Conservation (phyloP, 2,888 invertebrate species). For the Mythimna pallens region DNA sequence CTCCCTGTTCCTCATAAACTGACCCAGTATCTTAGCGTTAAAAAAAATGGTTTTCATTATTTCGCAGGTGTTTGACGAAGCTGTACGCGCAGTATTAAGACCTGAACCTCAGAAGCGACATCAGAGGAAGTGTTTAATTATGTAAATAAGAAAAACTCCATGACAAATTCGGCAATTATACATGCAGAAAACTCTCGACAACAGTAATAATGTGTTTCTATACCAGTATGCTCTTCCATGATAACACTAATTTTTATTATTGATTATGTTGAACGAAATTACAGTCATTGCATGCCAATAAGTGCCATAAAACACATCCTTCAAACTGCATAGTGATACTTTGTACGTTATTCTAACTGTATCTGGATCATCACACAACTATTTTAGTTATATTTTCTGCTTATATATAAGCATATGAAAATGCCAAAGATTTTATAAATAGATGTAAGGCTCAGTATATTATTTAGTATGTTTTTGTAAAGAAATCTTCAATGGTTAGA, state of each 20-base stretch:
- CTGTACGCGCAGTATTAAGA: conserved; percentile 98
- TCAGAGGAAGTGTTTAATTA: conserved; percentile 97
- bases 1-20: too few species aligned
- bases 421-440: conserved; percentile 89
- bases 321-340: conserved; percentile 58
- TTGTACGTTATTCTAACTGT: conserved; percentile 30
- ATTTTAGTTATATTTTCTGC: conserved; percentile 77
- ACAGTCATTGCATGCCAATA: conserved; percentile 55
- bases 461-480: conserved; percentile 74
- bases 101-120: conserved; percentile 99
- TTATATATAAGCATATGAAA: conserved; percentile 79
- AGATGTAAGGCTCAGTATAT: conserved; percentile 85
- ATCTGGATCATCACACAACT: conserved; percentile 80
- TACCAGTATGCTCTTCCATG: conserved; percentile 70
- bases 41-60: conserved; percentile 27
- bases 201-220: conserved; percentile 90
- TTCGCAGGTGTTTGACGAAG: conserved; percentile 98
- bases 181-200: conserved; percentile 82
- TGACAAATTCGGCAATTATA: conserved; percentile 76
- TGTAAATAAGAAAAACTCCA: conserved; percentile 89
- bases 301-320: conserved; percentile 67
- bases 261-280: conserved; percentile 56
- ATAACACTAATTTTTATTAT: conserved; percentile 48
- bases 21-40: not conserved
- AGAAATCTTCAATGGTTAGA: conserved; percentile 80